Percentiles rank a stretch among this genome's conserved stretches.
Conservation (phyloP, 2,888 invertebrate genomes). For the Spicauda simplicius region DNA sequence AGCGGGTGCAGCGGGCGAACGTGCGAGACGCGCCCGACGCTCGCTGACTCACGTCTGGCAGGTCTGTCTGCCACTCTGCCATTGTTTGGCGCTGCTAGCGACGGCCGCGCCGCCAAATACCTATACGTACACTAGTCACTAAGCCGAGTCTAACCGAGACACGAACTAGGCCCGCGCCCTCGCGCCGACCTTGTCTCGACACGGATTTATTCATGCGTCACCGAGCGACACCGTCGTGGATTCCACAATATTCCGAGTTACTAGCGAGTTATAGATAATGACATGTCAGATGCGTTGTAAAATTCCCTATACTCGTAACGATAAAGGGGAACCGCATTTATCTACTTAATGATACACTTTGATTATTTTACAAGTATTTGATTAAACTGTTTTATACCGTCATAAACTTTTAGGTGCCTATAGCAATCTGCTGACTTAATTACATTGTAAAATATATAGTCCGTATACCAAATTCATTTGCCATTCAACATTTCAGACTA, state of each 20-base stretch:
- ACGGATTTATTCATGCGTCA: constrained; percentile 82
- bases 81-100: constrained; percentile 60
- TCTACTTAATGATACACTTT: not conserved
- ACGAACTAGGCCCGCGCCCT: constrained; percentile 73
- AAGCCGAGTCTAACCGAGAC: constrained; percentile 41
- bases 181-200: constrained; percentile 80
- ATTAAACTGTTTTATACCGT: not conserved
- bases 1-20: constrained; percentile 55
- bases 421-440: not conserved
- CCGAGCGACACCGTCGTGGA: constrained; percentile 50
- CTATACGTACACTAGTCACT: constrained; percentile 33
- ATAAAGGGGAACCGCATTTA: not conserved
- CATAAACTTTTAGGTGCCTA: not conserved
- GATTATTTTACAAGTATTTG: not conserved
- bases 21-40: constrained; percentile 48
- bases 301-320: not conserved
- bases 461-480: constrained; percentile 4
- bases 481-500: constrained; percentile 12
- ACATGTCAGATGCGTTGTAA: not conserved
- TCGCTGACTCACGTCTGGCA: constrained; percentile 71
- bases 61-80: constrained; percentile 52
- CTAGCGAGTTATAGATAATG: constrained; percentile 23
- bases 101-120: constrained; percentile 36
- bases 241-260: constrained; percentile 40
- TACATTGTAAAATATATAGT: not conserved